Conservation (phyloP, 1,140 invertebrate genomes). For the Camponotus pennsylvanicus region DNA sequence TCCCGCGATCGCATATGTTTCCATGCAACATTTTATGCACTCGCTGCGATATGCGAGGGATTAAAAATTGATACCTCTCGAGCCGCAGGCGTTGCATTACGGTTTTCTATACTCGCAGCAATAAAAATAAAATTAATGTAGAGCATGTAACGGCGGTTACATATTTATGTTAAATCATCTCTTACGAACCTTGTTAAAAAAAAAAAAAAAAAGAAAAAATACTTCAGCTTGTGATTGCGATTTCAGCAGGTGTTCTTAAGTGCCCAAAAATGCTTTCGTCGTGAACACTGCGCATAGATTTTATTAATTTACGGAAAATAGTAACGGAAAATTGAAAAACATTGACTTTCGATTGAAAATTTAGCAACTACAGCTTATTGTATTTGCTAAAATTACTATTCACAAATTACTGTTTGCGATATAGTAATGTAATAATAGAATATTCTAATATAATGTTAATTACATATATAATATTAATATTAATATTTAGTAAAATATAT, state of each 20-base stretch:
- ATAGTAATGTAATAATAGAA: too few relatives aligned
- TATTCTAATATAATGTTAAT: too few relatives aligned
- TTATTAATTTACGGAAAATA: constrained; percentile 6
- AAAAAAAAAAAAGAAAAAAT: not conserved
- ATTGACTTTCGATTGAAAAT: not conserved
- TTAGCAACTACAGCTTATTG: not conserved
- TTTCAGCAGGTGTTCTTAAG: constrained; percentile 20
- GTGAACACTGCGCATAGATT: not conserved
- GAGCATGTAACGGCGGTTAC: not conserved
- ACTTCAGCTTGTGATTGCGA: not conserved
- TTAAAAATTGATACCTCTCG: constrained; percentile 54
- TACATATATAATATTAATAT: too few relatives aligned
- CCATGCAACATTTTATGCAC: constrained; percentile 6
- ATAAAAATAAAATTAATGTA: constrained; percentile 49
- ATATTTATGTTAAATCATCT: constrained; percentile 24
- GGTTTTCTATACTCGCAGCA: constrained; percentile 9
- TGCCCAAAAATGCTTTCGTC: not conserved
- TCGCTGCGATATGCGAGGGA: constrained; percentile 28
- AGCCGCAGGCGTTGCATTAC: constrained; percentile 42
- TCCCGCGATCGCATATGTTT: not conserved
- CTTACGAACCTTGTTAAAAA: not conserved
- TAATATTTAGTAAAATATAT: too few relatives aligned
- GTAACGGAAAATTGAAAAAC: not conserved
- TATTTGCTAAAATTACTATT: too few relatives aligned
- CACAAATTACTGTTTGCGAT: too few relatives aligned